Conservation (phyloP, 2,113 vertebrate species). For the Tachycineta bicolor region DNA sequence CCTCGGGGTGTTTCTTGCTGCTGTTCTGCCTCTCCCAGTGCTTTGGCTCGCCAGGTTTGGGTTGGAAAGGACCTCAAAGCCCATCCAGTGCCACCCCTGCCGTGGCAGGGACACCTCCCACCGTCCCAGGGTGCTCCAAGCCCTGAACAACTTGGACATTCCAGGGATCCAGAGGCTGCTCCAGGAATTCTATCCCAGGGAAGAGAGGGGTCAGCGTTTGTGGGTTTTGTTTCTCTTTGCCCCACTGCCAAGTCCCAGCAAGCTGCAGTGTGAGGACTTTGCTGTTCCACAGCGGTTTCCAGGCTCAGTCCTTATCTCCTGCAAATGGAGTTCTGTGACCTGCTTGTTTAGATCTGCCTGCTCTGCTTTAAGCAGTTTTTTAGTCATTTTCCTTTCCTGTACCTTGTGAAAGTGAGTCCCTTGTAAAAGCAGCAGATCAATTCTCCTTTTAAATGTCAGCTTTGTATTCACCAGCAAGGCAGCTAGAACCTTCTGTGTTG, state of each 20-base stretch:
- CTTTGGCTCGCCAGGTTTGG: neutral
- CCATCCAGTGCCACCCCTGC: neutral
- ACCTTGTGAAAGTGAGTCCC: neutral
- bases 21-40: neutral
- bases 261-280: neutral
- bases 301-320: neutral
- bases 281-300: neutral
- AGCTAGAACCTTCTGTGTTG: neutral
- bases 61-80: too few species aligned
- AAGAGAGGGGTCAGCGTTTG: neutral
- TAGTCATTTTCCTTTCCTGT: neutral
- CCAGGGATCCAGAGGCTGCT: neutral
- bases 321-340: neutral
- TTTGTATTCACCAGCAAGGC: neutral
- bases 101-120: neutral
- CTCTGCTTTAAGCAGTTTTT: neutral
- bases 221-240: neutral
- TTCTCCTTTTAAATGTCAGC: constrained; percentile 50
- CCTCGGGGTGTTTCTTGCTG: neutral
- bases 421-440: neutral
- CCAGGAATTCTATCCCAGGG: neutral
- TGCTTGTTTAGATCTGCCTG: neutral
- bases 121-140: neutral
- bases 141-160: neutral
- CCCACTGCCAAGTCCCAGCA: fast-evolving